These are phyloP conservation scores for Nesoenas mayeri DNA, from an alignment of 2,113 vertebrate genomes.

Conservation along the genomic window DNA sequence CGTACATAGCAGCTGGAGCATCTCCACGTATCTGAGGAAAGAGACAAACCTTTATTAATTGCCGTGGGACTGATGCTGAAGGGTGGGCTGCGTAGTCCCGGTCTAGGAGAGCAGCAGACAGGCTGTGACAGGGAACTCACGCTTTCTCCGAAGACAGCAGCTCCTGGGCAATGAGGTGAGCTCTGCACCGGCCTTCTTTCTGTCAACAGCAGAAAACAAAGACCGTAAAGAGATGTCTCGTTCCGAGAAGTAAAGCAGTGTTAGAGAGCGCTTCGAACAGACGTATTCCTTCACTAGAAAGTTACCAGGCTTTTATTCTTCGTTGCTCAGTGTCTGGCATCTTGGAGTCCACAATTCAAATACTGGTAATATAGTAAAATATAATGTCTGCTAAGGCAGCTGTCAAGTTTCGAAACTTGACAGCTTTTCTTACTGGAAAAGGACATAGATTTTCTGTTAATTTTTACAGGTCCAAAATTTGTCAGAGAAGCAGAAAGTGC, in stretches of 20 bases:
- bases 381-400: neutral
- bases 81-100: neutral
- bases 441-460: neutral
- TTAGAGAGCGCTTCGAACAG: neutral
- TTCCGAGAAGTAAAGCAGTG: neutral
- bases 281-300: neutral
- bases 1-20: conserved; percentile 79
- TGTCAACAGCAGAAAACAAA: conserved; percentile 69
- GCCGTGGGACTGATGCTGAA: neutral
- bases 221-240: neutral
- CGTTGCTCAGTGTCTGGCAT: neutral
- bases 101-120: neutral
- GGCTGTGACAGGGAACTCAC: conserved; percentile 77
- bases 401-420: neutral
- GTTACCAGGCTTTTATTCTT: neutral
- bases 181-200: conserved; percentile 87
- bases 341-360: neutral
- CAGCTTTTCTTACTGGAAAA: neutral
- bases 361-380: neutral
- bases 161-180: conserved; percentile 85
- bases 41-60: conserved; percentile 60
- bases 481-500: neutral
- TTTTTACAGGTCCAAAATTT: neutral
- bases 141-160: conserved; percentile 86
- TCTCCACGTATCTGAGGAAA: conserved; percentile 85